Evolutionary conservation across 2,113 vertebrate species (phyloP).

Genomic region (Pollimyrus isidori): DNA sequence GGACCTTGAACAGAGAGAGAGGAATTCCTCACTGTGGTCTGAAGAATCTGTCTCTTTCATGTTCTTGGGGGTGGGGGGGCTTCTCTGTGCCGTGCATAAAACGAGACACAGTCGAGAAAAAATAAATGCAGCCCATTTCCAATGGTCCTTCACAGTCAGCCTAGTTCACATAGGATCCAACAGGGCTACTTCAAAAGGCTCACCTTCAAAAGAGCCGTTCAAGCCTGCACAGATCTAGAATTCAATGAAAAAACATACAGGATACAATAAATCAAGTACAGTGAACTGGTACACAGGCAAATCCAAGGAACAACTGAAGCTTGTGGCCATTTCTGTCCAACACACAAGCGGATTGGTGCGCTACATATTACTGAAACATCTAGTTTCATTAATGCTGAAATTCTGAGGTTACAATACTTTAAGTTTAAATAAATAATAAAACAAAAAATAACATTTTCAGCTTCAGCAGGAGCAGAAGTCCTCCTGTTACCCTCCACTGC

Average conservation of each 20-base stretch:
- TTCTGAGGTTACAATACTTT: neutral
- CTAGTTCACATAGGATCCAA: neutral
- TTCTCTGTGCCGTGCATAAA: conserved; percentile 9
- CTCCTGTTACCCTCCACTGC: neutral
- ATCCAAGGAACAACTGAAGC: neutral
- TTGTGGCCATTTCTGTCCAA: neutral
- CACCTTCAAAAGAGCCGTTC: neutral
- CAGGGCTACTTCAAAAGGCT: neutral
- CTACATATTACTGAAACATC: neutral
- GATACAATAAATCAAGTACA: neutral
- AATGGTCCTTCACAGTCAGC: neutral
- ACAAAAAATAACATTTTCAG: neutral
- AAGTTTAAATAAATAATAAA: neutral
- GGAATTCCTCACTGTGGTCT: conserved; percentile 29
- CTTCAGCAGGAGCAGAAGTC: neutral
- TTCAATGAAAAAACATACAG: neutral
- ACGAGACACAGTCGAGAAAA: conserved; percentile 20
- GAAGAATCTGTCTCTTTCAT: conserved; percentile 23
- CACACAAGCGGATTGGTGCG: neutral
- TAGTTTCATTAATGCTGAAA: neutral
- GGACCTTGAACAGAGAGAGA: conserved; percentile 23
- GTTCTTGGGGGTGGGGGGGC: conserved; percentile 22
- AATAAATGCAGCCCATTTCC: neutral
- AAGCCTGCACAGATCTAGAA: neutral
- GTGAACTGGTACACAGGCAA: neutral